Evolutionary conservation across 2,113 vertebrate species (phyloP).

Genomic region (Nannobrachium achirus): DNA sequence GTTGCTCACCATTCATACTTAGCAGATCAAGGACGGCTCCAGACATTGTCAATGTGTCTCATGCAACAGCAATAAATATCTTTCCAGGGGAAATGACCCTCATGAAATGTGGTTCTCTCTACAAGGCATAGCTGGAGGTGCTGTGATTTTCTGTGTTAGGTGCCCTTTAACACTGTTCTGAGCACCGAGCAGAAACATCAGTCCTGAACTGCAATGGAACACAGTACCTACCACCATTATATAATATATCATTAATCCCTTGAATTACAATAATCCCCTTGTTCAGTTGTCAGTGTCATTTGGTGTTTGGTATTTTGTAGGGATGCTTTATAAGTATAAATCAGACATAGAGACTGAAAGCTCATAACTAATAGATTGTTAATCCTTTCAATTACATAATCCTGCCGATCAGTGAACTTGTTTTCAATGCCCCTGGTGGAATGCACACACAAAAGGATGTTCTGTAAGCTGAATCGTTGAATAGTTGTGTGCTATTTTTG

Average conservation of each 20-base stretch:
- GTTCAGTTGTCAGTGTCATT: background rate
- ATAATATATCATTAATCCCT: background rate
- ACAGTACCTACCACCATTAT: no score
- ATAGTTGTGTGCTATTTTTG: slow-evolving; percentile 18
- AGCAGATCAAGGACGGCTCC: background rate
- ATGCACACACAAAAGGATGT: slow-evolving; percentile 1
- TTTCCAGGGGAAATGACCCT: background rate
- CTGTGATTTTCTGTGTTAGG: background rate
- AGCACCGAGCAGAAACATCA: background rate
- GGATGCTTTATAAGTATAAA: slow-evolving; percentile 13
- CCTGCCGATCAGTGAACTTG: slow-evolving; percentile 32
- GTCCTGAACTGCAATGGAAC: no score
- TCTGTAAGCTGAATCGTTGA: background rate
- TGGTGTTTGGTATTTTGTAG: background rate
- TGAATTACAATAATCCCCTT: background rate
- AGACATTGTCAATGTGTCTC: background rate
- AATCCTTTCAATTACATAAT: slow-evolving; percentile 36
- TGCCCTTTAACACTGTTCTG: background rate
- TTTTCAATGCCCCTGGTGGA: background rate
- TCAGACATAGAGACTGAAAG: slow-evolving; percentile 2
- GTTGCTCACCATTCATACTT: background rate
- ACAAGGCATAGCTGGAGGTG: background rate
- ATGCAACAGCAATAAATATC: slow-evolving; percentile 6
- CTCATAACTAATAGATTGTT: slow-evolving; percentile 18
- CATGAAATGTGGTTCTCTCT: background rate